Evolutionary conservation across 2,888 invertebrate species (phyloP), one percentile per base, ranked within the genome.

Genomic region (Lacanobia wlatinum): DNA sequence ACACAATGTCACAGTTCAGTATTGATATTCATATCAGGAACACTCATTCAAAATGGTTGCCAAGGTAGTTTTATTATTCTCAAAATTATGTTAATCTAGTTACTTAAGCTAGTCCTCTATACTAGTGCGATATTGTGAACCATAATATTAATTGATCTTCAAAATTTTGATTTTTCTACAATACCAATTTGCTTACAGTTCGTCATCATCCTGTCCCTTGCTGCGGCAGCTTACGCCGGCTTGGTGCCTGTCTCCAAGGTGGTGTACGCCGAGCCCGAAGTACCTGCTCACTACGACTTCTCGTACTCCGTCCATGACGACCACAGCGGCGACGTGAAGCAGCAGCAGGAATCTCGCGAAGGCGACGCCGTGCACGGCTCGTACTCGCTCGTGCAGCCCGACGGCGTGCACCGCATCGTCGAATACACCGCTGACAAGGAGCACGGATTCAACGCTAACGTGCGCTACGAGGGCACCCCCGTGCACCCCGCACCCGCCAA

Each of bases 341-440:
- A 95, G 82, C 96, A 96, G 90, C 92, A 94, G 82, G 96, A 96
- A 83, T 85, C 90, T 66, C 96, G 96, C 82, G 82, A 88, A 73
- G 96, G 96, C 5, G 94, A 96, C 84, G 89, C 87, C 79, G 94
- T 96, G 55, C 94, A 94, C 58, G 96, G 96, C 74, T 94, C 92
- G 53, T 96, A 96, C 92, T 95, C 96, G 7, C 92, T 96, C 28
- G 90, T 96, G 56, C 96, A 96, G 78, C 95, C 96, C 75, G 96
- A 96, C 71, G 96, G 96, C 1, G 92, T 93, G 52, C 92, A 89
- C 84, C 94, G 96, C 78, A 92, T 96, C 75, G 96, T 96, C 8
- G 95, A 95, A 72, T 96, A 96, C 92, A 92, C 94, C 84, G 88
- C 95, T 21, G 95, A 95, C 87, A 90, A 92, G 67, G 92, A 87